Conservation (phyloP, 2,888 invertebrate species). For the Graphium colonna region DNA sequence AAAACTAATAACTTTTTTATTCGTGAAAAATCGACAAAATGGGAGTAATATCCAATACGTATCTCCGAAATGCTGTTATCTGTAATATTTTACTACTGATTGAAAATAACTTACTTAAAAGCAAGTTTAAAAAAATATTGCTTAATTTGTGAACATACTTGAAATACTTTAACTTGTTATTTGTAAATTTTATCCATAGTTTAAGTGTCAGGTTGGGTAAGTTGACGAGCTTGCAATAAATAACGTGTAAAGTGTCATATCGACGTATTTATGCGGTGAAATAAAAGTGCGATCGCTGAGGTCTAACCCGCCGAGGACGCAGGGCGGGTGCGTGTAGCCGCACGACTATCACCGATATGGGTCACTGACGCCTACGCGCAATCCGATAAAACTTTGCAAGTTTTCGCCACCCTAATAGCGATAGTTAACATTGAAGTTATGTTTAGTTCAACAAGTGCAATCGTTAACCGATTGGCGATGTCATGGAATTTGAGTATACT, state of each 20-base stretch:
- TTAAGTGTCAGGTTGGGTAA: too few species aligned
- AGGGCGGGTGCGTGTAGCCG: slow-evolving; percentile 59
- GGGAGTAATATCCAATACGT: too few species aligned
- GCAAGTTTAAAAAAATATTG: too few species aligned
- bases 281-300: slow-evolving; percentile 39
- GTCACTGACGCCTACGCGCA: slow-evolving; percentile 75
- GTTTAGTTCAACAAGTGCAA: slow-evolving; percentile 13
- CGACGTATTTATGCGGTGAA: slow-evolving; percentile 20
- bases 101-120: too few species aligned
- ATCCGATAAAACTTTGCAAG: slow-evolving; percentile 72
- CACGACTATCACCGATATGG: slow-evolving; percentile 59
- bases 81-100: too few species aligned
- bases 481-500: background rate
- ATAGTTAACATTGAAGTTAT: slow-evolving; percentile 17
- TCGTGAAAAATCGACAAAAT: too few species aligned
- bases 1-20: too few species aligned
- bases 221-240: slow-evolving; percentile 6
- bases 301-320: slow-evolving; percentile 36
- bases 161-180: too few species aligned
- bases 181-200: too few species aligned
- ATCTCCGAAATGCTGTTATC: too few species aligned
- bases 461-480: too few species aligned
- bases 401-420: slow-evolving; percentile 40
- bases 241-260: slow-evolving; percentile 10
- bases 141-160: too few species aligned